Conservation (phyloP, 2,113 vertebrate species). For the Pandion haliaetus region DNA sequence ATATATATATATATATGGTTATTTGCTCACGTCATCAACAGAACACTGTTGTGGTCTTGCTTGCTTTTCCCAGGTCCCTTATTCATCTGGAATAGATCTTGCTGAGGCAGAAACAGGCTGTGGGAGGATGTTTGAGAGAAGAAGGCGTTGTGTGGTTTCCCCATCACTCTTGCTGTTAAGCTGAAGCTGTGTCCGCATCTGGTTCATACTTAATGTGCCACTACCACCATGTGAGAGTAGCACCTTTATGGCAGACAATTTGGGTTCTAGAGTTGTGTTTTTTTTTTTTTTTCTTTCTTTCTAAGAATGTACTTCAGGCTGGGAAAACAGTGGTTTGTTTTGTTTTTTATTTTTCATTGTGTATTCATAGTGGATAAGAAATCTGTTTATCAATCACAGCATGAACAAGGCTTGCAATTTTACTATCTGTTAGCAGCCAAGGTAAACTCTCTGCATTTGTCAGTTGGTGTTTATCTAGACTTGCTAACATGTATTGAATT, state of each 20-base stretch:
- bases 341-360: not conserved
- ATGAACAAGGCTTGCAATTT: not conserved
- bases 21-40: not conserved
- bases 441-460: not conserved
- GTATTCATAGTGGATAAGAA: not conserved
- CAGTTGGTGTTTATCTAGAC: not conserved
- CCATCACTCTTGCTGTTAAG: not conserved
- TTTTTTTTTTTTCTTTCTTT: not conserved
- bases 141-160: not conserved
- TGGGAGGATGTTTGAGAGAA: not conserved
- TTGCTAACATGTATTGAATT: not conserved
- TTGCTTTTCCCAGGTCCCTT: not conserved
- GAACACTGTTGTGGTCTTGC: not conserved
- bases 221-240: not conserved
- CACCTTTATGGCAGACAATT: not conserved
- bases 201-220: not conserved
- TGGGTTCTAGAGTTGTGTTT: not conserved
- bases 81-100: not conserved
- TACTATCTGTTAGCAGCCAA: not conserved
- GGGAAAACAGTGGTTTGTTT: not conserved
- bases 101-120: not conserved
- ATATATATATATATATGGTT: not conserved
- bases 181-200: not conserved
- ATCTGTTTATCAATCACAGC: not conserved
- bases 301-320: not conserved